Evolutionary conservation across 2,888 invertebrate species (phyloP).

Genomic region (Dryobotodes eremita): DNA sequence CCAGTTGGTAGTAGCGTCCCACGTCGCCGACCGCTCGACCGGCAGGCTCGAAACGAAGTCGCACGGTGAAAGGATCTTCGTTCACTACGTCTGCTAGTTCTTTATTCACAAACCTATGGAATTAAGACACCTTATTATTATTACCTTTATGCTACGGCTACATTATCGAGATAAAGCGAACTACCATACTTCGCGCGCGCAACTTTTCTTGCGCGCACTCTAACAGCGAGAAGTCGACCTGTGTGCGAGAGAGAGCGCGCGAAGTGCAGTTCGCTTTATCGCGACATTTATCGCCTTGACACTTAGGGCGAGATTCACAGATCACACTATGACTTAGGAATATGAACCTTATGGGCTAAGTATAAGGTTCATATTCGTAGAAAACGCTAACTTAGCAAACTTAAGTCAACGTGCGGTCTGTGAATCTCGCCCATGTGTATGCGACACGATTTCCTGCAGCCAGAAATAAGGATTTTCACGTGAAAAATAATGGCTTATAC

Average conservation of each 20-base stretch:
- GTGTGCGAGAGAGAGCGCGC: no score
- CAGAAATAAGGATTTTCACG: background rate
- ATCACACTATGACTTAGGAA: no score
- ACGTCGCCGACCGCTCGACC: conserved; percentile 93
- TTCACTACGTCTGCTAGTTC: conserved; percentile 84
- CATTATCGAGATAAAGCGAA: no score
- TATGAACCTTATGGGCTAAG: no score
- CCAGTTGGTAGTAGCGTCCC: conserved; percentile 93
- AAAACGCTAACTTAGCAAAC: background rate
- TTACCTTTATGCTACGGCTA: background rate
- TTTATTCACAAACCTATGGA: conserved; percentile 89
- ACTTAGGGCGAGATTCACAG: no score
- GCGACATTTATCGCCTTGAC: no score
- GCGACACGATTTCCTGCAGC: background rate
- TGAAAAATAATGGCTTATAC: background rate
- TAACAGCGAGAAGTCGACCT: no score
- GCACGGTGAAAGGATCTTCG: conserved; percentile 92
- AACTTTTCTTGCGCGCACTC: no score
- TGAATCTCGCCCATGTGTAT: background rate
- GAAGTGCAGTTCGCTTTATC: no score
- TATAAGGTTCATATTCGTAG: background rate
- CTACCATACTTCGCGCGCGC: no score
- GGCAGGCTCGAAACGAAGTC: conserved; percentile 94
- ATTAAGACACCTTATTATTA: background rate
- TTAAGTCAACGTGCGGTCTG: no score